These are phyloP conservation scores for Carcina quercana DNA, from an alignment of 2,888 invertebrate species.

Conservation along the genomic window DNA sequence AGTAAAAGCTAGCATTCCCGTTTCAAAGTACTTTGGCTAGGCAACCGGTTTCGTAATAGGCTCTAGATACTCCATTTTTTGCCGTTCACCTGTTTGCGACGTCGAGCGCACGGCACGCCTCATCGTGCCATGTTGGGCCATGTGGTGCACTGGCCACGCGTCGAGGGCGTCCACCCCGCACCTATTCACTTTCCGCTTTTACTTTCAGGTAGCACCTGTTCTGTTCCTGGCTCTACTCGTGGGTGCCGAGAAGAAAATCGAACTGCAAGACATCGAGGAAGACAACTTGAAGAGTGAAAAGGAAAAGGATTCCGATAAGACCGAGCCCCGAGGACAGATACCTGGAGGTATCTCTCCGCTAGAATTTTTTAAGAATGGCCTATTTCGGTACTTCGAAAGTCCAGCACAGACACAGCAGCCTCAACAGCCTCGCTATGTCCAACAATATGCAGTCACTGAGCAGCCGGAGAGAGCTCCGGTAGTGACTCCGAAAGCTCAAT, in stretches of 20 bases:
- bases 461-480: conserved; percentile 38
- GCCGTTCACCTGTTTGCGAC: conserved; percentile 56
- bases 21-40: conserved; percentile 37
- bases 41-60: conserved; percentile 59
- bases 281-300: conserved; percentile 79
- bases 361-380: conserved; percentile 48
- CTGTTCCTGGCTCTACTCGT: conserved; percentile 45
- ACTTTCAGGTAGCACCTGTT: conserved; percentile 58
- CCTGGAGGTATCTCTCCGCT: conserved; percentile 30
- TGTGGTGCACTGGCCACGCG: conserved; percentile 27
- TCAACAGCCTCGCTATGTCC: conserved; percentile 47
- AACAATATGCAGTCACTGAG: conserved; percentile 62
- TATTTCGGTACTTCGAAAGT: conserved; percentile 43
- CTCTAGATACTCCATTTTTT: conserved; percentile 60
- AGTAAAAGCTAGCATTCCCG: conserved; percentile 66
- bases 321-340: conserved; percentile 28
- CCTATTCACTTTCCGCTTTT: conserved; percentile 41
- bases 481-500: conserved; percentile 28
- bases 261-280: conserved; percentile 83
- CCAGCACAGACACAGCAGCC: conserved; percentile 29
- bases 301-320: conserved; percentile 40
- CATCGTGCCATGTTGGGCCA: conserved; percentile 34
- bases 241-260: conserved; percentile 76
- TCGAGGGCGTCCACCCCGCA: conserved; percentile 29
- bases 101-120: conserved; percentile 30